Evolutionary conservation across 2,113 vertebrate genomes (phyloP).

Genomic region (Ammodytes dubius): DNA sequence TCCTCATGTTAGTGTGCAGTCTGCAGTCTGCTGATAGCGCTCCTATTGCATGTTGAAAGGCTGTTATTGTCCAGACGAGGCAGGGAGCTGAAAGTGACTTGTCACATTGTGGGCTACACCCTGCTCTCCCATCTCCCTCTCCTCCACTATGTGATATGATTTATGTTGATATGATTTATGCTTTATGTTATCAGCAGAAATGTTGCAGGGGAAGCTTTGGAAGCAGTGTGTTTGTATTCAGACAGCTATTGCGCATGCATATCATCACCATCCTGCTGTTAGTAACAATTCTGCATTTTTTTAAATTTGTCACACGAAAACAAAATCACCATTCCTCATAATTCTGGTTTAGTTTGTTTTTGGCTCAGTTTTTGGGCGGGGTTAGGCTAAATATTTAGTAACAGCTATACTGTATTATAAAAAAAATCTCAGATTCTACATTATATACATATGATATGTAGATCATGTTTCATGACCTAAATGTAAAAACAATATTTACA

Average conservation of each 20-base stretch:
- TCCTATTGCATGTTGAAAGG: constrained; percentile 49
- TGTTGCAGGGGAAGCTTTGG: background rate
- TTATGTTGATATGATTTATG: constrained; percentile 38
- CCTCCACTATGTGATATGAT: constrained; percentile 27
- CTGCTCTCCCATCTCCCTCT: background rate
- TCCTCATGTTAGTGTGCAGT: constrained; percentile 65
- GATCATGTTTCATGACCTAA: too few relatives aligned
- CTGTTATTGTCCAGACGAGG: constrained; percentile 60
- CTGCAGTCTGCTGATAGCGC: constrained; percentile 70
- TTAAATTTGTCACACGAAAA: background rate
- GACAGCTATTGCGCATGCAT: background rate
- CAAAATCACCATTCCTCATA: background rate
- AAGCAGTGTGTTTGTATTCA: background rate
- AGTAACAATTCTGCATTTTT: background rate
- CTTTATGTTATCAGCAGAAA: constrained; percentile 33
- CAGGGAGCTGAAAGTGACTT: constrained; percentile 68
- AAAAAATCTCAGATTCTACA: too few relatives aligned
- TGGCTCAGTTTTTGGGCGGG: background rate
- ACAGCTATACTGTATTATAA: background rate
- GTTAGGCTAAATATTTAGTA: background rate
- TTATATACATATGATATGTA: too few relatives aligned
- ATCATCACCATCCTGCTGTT: background rate
- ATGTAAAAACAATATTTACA: too few relatives aligned
- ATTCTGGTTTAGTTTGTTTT: background rate
- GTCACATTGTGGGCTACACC: constrained; percentile 63